A percentile compares a stretch with the other conserved stretches of the same genome.
phyloP scores from a whole-genome alignment of 2,888 invertebrate genomes.

The Syrista parreyssii region DNA sequence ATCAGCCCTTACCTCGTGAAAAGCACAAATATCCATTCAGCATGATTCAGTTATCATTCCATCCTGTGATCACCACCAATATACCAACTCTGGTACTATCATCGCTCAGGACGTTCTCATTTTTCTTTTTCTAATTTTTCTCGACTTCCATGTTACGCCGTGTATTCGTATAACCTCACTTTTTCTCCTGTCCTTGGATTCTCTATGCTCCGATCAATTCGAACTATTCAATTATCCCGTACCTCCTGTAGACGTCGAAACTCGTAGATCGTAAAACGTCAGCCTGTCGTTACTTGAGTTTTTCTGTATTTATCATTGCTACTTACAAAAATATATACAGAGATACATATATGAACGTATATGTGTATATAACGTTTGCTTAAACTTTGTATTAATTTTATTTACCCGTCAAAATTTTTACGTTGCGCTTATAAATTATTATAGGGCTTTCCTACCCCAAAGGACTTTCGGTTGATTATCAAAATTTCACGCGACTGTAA shows the following conservation, averaged over 20 bases:
- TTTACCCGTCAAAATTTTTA: conserved; percentile 1
- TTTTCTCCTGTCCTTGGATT: neutral
- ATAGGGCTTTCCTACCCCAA: too few species aligned
- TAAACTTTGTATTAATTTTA: neutral
- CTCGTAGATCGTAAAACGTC: conserved; percentile 22
- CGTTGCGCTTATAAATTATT: too few species aligned
- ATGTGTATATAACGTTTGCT: conserved; percentile 3
- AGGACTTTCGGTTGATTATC: neutral
- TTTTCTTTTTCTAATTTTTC: conserved; percentile 19
- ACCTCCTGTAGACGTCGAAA: conserved; percentile 3
- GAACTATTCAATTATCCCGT: conserved; percentile 15
- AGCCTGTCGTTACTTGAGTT: conserved; percentile 24
- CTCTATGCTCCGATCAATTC: neutral
- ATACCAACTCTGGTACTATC: neutral
- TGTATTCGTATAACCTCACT: conserved; percentile 11
- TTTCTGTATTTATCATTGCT: conserved; percentile 24
- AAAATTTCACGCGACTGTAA: neutral
- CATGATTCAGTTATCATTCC: neutral
- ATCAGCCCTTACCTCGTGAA: neutral
- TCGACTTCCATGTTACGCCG: neutral
- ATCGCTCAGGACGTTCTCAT: neutral
- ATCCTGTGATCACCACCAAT: neutral
- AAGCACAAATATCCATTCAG: neutral
- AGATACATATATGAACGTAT: conserved; percentile 5
- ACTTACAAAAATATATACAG: conserved; percentile 11